These are phyloP conservation scores for Phallusia fumigata DNA, from an alignment of 23 tunicate genomes.

Conservation along the genomic window DNA sequence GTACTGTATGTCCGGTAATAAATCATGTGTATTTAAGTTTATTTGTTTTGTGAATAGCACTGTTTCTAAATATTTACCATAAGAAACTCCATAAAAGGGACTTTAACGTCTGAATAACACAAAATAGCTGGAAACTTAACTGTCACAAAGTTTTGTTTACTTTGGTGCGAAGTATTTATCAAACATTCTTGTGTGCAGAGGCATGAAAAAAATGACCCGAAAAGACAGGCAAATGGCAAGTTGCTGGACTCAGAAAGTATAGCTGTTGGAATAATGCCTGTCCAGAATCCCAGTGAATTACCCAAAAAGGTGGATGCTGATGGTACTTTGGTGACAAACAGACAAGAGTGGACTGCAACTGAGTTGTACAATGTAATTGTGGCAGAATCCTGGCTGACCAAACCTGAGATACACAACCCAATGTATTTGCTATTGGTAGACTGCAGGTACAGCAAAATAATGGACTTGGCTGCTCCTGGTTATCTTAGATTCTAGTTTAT, in stretches of 20 bases:
- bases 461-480: not conserved
- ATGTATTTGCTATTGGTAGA: constrained; percentile 58
- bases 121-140: not conserved
- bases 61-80: not conserved
- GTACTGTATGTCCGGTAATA: not conserved
- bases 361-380: constrained; percentile 64
- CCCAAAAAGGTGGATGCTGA: constrained; percentile 29
- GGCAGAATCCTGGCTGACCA: constrained; percentile 67
- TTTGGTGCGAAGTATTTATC: not conserved
- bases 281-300: not conserved
- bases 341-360: constrained; percentile 1
- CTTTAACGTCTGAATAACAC: too few relatives aligned
- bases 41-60: not conserved
- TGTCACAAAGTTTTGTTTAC: not conserved
- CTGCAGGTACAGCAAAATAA: constrained; percentile 56
- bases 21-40: not conserved
- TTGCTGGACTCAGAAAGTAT: not conserved
- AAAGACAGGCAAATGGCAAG: not conserved
- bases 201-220: not conserved
- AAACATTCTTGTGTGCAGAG: not conserved
- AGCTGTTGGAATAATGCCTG: not conserved
- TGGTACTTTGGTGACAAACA: constrained; percentile 16
- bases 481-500: not conserved
- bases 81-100: not conserved
- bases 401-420: constrained; percentile 27